Conservation (phyloP, 2,797 vertebrate species). For the Malacoctenus gilli region DNA sequence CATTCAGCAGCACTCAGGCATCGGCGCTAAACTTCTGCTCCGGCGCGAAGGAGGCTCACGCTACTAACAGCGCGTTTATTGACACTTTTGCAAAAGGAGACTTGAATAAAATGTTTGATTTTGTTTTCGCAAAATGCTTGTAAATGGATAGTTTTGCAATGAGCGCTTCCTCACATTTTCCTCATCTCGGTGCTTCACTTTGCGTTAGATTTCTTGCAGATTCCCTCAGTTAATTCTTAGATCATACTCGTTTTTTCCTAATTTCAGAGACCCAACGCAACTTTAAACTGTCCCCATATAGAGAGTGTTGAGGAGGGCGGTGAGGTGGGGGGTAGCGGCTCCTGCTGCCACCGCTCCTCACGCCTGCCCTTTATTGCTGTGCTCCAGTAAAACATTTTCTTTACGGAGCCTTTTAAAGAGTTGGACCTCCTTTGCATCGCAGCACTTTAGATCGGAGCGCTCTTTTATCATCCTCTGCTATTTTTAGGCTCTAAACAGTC, state of each 20-base stretch:
- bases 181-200: too few relatives aligned
- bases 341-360: background rate
- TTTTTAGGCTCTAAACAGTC: conserved; percentile 56
- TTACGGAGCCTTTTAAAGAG: conserved; percentile 20
- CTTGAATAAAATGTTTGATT: background rate
- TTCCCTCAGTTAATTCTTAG: too few relatives aligned
- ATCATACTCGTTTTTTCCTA: too few relatives aligned
- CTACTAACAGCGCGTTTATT: conserved; percentile 12
- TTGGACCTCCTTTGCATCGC: conserved; percentile 38
- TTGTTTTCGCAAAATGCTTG: too few relatives aligned
- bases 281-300: conserved; percentile 36
- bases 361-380: conserved; percentile 18
- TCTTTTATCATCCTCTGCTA: conserved; percentile 48
- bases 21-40: conserved; percentile 66
- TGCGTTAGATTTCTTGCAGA: too few relatives aligned
- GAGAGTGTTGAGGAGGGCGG: background rate
- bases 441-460: conserved; percentile 13
- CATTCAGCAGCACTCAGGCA: conserved; percentile 51
- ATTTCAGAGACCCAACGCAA: conserved; percentile 11
- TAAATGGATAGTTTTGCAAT: too few relatives aligned
- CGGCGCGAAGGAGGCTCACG: conserved; percentile 19
- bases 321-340: too few relatives aligned
- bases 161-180: too few relatives aligned
- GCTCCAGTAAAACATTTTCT: conserved; percentile 10
- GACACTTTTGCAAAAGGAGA: background rate